These are phyloP conservation scores for Dione vanillae DNA, from an alignment of 2,888 invertebrate genomes.

Conservation along the genomic window DNA sequence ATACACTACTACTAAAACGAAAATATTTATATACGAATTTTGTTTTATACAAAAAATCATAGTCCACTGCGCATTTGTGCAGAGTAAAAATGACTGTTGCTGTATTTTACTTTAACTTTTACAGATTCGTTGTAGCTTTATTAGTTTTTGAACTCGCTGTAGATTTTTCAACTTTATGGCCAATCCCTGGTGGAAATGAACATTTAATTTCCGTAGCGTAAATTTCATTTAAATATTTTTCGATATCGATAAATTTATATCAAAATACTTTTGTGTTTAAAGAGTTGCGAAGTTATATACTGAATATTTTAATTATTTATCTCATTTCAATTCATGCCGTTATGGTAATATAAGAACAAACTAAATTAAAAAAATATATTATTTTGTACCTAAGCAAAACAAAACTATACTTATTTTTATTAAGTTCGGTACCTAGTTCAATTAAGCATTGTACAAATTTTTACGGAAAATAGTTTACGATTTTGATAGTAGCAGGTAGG, in stretches of 20 bases:
- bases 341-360: not conserved
- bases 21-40: constrained; percentile 23
- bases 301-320: constrained; percentile 12
- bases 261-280: not conserved
- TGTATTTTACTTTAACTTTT: constrained; percentile 28
- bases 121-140: constrained; percentile 30
- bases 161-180: constrained; percentile 26
- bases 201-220: constrained; percentile 25
- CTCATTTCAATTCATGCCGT: not conserved
- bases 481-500: too few relatives aligned
- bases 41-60: constrained; percentile 21
- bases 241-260: constrained; percentile 17
- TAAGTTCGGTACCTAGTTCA: too few relatives aligned
- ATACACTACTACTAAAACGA: too few relatives aligned
- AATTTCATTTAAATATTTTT: constrained; percentile 11
- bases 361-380: not conserved
- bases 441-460: too few relatives aligned
- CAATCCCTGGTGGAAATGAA: constrained; percentile 27
- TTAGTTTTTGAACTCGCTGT: constrained; percentile 30
- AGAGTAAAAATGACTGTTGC: constrained; percentile 21
- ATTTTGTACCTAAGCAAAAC: too few relatives aligned
- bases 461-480: too few relatives aligned
- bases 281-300: not conserved
- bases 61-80: constrained; percentile 21
- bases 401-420: too few relatives aligned